Base-by-base conservation (phyloP, 2,888 invertebrate species). In the Idaea dimidiata region DNA sequence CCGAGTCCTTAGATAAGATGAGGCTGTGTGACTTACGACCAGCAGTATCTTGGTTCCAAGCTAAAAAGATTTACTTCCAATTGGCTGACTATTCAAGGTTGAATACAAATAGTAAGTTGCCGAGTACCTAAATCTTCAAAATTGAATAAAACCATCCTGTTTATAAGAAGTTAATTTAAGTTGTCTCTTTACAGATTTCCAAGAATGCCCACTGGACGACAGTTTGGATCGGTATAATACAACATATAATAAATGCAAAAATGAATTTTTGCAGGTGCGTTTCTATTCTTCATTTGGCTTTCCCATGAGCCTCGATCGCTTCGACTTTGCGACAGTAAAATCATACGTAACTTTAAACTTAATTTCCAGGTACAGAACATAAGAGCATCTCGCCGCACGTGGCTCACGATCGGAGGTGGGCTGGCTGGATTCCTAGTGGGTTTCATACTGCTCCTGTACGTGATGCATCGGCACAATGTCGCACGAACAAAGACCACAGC, bases 391-490 rank as follows among this genome's bases (percentile, higher is more conserved):
- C 84, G 90, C 2, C 83, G 87, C 24, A 93, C 93, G 0, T 93
- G 93, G 93, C 71, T 92, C 56, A 91, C 90, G 0, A 84, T 93
- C 57, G 83, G 86, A 54, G 88, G 91, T 0, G 87, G 92, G 0
- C 79, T 93, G 6, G 87, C 85, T 0, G 93, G 91, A 0, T 93
- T 93, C 69, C 83, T 93, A 1, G 79, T 93, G 1, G 87, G 87
- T 8, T 93, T 93, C 74, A 89, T 93, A 10, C 74, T 92, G 33
- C 78, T 93, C 0, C 80, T 93, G n/a, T 93, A 88, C 73, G 67
- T 88, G 58, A 88, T 93, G 87, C 93, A 93, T 64, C 81, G 91
- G 17, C 84, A 88, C 71, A 93, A 93, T 72, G 93, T 92, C 16
- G 81, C 87, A 6, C 87, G 87, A 66, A 90, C 88, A 0, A 91